Conservation (phyloP, 2,888 invertebrate genomes). For the Charanyca ferruginea region DNA sequence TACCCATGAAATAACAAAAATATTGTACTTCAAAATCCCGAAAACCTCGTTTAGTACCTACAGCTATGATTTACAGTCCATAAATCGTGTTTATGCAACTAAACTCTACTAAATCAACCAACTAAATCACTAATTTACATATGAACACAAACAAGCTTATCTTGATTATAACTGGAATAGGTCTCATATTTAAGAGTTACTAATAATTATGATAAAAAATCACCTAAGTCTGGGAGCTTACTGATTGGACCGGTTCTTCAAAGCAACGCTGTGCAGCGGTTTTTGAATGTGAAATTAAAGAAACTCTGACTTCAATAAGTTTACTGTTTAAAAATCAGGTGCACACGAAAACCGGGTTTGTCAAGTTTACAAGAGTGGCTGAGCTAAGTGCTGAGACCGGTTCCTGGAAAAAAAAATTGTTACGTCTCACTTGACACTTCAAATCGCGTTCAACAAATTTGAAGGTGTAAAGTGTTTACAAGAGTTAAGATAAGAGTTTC, state of each 20-base stretch:
- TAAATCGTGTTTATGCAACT: constrained; percentile 46
- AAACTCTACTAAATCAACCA: constrained; percentile 39
- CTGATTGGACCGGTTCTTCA: constrained; percentile 47
- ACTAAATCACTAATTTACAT: constrained; percentile 47
- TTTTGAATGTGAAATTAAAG: constrained; percentile 48
- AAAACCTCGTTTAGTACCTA: constrained; percentile 27
- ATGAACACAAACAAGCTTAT: constrained; percentile 51
- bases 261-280: constrained; percentile 20
- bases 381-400: constrained; percentile 55
- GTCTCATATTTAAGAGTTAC: constrained; percentile 26
- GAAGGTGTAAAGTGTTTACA: constrained; percentile 71
- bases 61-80: constrained; percentile 47
- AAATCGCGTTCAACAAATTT: constrained; percentile 64
- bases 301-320: constrained; percentile 43
- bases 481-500: constrained; percentile 64
- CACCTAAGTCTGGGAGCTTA: constrained; percentile 26
- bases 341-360: constrained; percentile 52
- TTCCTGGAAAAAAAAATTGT: constrained; percentile 61
- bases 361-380: constrained; percentile 50
- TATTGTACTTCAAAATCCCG: constrained; percentile 18
- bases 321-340: constrained; percentile 59
- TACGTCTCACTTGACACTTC: constrained; percentile 68
- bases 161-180: constrained; percentile 33
- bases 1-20: constrained; percentile 40
- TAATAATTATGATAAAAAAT: constrained; percentile 32